These are phyloP conservation scores for Trichosurus vulpecula DNA, from an alignment of 2,797 vertebrate genomes.

Conservation along the genomic window DNA sequence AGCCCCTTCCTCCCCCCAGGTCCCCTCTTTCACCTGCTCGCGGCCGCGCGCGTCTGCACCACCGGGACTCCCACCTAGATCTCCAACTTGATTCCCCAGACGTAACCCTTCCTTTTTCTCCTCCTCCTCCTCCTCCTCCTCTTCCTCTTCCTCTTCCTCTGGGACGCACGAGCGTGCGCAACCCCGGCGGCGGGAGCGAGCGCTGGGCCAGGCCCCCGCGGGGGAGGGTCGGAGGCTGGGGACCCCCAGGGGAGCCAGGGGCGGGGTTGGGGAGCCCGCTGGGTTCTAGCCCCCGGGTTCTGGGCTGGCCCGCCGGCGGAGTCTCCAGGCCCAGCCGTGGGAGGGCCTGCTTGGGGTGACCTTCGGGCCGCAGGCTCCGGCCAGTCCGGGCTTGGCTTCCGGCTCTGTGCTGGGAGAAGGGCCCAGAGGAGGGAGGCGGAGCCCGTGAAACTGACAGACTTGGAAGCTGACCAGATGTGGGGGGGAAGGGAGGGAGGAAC, in stretches of 20 bases:
- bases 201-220: too few species aligned
- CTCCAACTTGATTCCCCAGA: background rate
- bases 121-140: too few species aligned
- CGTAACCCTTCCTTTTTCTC: background rate
- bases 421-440: too few species aligned
- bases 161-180: background rate
- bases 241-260: too few species aligned
- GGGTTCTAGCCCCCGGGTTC: background rate
- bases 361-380: background rate
- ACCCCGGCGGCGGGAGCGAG: background rate
- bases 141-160: too few species aligned
- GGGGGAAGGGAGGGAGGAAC: too few species aligned
- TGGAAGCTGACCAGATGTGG: background rate
- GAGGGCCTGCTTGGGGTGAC: background rate
- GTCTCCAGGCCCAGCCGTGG: too few species aligned
- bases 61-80: background rate
- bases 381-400: background rate
- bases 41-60: constrained; percentile 40
- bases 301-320: too few species aligned
- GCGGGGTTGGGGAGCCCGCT: too few species aligned
- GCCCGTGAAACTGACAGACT: background rate
- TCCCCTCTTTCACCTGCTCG: background rate
- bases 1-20: constrained; percentile 5
- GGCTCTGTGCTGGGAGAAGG: background rate
- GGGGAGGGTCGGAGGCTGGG: too few species aligned